phyloP scores from a whole-genome alignment of 1,140 invertebrate species.

The Drosophila kanapiae region DNA sequence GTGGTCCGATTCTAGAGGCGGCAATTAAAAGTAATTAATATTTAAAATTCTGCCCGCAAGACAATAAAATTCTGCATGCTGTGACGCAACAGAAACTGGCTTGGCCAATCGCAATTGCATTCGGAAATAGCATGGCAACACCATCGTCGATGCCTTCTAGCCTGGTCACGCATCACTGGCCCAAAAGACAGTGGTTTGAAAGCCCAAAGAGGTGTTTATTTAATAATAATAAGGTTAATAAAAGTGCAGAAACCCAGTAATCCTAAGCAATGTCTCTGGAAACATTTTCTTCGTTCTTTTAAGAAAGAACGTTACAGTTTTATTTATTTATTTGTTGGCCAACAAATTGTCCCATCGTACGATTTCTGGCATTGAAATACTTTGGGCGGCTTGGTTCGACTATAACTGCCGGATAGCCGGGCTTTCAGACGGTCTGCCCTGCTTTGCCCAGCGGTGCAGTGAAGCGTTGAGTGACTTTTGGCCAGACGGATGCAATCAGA shows the following conservation, averaged over 20 bases:
- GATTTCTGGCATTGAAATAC: conserved; percentile 66
- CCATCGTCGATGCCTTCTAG: conserved; percentile 37
- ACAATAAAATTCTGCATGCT: conserved; percentile 57
- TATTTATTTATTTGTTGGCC: not conserved
- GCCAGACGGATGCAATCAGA: conserved; percentile 60
- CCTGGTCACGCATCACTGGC: conserved; percentile 40
- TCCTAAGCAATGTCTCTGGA: not conserved
- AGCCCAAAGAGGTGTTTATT: too few species aligned
- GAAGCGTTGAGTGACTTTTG: conserved; percentile 59
- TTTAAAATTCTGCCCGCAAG: conserved; percentile 52
- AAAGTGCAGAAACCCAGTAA: not conserved
- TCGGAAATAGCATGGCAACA: conserved; percentile 57
- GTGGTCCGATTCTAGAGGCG: conserved; percentile 21
- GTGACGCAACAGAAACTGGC: conserved; percentile 24
- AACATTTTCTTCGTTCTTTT: too few species aligned
- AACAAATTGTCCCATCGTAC: conserved; percentile 9
- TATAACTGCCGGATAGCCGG: conserved; percentile 12
- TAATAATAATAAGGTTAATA: too few species aligned
- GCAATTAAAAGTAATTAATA: conserved; percentile 72
- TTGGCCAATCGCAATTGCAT: conserved; percentile 55
- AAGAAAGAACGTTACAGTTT: too few species aligned
- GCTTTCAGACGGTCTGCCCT: conserved; percentile 44
- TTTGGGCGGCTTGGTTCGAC: conserved; percentile 21
- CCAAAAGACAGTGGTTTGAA: conserved; percentile 13
- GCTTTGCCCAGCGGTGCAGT: conserved; percentile 62